Percentiles rank a stretch among this genome's conserved stretches.
Conservation (phyloP, 2,888 invertebrate genomes). For the Noctua fimbriata region DNA sequence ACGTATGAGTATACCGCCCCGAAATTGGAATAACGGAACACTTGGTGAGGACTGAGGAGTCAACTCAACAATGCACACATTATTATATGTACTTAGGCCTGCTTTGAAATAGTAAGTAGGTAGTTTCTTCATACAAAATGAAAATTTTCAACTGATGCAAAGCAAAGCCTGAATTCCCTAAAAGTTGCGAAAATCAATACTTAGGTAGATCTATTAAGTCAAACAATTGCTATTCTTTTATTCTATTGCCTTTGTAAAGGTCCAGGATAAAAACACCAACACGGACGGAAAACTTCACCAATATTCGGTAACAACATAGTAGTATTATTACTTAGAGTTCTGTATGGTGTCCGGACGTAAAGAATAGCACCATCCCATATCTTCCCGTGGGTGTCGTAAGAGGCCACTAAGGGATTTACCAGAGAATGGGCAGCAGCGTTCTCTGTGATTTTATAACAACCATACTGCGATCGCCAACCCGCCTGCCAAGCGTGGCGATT, state of each 20-base stretch:
- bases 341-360: too few species aligned
- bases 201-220: neutral
- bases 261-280: neutral
- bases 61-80: slow-evolving; percentile 12
- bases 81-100: neutral
- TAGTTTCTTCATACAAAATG: neutral
- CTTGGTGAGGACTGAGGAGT: slow-evolving; percentile 23
- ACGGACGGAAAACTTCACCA: neutral
- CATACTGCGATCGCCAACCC: too few species aligned
- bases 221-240: neutral
- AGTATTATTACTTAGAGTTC: too few species aligned
- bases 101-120: neutral
- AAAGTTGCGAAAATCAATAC: neutral
- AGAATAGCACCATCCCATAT: too few species aligned
- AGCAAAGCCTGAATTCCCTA: neutral
- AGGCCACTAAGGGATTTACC: too few species aligned
- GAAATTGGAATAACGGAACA: slow-evolving; percentile 48
- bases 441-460: too few species aligned
- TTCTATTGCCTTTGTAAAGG: neutral
- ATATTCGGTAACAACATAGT: neutral
- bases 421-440: too few species aligned
- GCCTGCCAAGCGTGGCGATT: too few species aligned
- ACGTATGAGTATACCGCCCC: slow-evolving; percentile 24
- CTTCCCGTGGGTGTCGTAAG: too few species aligned
- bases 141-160: neutral